Percentiles rank a stretch among this genome's conserved stretches.
These are phyloP conservation scores for Melanchra persicariae DNA, from an alignment of 2,888 invertebrate genomes.

Conservation along the genomic window DNA sequence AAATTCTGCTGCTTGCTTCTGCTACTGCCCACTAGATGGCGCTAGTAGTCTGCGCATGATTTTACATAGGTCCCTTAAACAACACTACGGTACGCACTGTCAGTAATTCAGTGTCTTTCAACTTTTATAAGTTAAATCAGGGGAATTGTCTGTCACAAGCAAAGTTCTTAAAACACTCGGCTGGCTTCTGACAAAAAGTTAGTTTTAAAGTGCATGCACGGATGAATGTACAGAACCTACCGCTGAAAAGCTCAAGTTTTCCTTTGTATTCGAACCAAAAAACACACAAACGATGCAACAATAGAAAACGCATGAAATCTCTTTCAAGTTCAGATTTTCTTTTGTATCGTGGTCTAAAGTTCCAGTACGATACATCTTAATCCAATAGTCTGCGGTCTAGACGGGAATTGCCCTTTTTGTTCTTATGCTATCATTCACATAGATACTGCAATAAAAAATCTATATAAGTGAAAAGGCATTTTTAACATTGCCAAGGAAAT, in stretches of 20 bases:
- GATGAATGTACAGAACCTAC: not conserved
- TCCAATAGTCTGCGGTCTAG: constrained; percentile 70
- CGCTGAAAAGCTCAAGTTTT: constrained; percentile 24
- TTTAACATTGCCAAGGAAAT: not conserved
- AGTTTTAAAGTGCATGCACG: constrained; percentile 1
- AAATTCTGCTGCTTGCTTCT: not conserved
- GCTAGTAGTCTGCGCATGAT: constrained; percentile 31
- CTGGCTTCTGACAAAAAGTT: constrained; percentile 1
- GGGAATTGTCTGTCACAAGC: not conserved
- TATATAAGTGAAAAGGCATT: not conserved
- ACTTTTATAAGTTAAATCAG: not conserved
- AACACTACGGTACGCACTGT: too few species aligned
- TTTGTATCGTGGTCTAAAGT: constrained; percentile 41
- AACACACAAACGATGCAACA: constrained; percentile 34
- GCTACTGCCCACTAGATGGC: constrained; percentile 77
- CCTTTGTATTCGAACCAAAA: constrained; percentile 4
- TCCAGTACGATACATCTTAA: constrained; percentile 66
- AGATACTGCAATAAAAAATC: constrained; percentile 8
- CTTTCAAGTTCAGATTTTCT: constrained; percentile 48
- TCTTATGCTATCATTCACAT: constrained; percentile 19
- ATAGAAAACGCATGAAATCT: constrained; percentile 48
- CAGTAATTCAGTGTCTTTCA: not conserved
- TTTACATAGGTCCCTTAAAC: not conserved
- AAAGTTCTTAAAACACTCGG: not conserved
- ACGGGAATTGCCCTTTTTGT: constrained; percentile 56